phyloP scores from a whole-genome alignment of 2,888 invertebrate species.

The Himalopsyche tibetana region DNA sequence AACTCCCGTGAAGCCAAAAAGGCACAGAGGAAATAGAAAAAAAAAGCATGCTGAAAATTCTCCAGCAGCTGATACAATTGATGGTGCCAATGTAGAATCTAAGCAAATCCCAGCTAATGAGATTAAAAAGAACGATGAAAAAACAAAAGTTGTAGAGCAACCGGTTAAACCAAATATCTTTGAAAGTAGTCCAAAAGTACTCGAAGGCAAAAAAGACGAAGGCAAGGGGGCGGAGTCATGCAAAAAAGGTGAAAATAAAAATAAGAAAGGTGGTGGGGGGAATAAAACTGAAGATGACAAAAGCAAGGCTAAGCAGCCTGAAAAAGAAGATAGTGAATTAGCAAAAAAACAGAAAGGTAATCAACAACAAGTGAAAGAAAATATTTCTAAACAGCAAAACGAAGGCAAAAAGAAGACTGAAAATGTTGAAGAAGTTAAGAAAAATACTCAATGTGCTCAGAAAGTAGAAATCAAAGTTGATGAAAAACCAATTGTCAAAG shows the following conservation, averaged over 20 bases:
- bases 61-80: slow-evolving; percentile 66
- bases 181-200: slow-evolving; percentile 67
- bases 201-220: slow-evolving; percentile 65
- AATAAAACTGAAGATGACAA: background rate
- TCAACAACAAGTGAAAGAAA: slow-evolving; percentile 50
- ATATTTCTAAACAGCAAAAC: slow-evolving; percentile 46
- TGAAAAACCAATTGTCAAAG: background rate
- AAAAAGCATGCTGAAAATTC: slow-evolving; percentile 68
- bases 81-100: slow-evolving; percentile 61
- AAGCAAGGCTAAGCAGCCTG: background rate
- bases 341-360: slow-evolving; percentile 32
- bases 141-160: slow-evolving; percentile 67
- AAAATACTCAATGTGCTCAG: background rate
- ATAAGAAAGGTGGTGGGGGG: slow-evolving; percentile 37
- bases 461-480: slow-evolving; percentile 23
- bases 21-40: slow-evolving; percentile 73
- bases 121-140: slow-evolving; percentile 71
- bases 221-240: slow-evolving; percentile 36
- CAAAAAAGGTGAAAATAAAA: slow-evolving; percentile 51
- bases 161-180: slow-evolving; percentile 68
- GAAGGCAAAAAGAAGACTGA: slow-evolving; percentile 46
- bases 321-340: background rate
- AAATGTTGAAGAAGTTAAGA: background rate
- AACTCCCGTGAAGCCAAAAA: slow-evolving; percentile 74
- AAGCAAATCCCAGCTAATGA: slow-evolving; percentile 69